Conservation (phyloP, 1,140 invertebrate species). For the Epicauta chinensis region DNA sequence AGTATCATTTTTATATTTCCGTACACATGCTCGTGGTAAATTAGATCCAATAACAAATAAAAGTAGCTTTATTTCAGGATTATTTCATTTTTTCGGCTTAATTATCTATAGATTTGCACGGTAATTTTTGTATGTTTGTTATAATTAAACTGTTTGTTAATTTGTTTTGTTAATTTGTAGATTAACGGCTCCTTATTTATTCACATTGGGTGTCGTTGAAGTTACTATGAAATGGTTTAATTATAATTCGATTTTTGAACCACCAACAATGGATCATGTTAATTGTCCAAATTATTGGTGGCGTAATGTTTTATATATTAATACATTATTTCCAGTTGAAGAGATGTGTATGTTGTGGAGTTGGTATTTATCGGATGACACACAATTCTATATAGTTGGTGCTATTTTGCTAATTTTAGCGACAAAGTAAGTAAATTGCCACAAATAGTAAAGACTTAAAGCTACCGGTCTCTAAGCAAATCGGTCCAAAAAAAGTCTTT, state of each 20-base stretch:
- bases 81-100: constrained; percentile 71
- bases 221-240: constrained; percentile 77
- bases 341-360: constrained; percentile 88
- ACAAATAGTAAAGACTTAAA: not conserved
- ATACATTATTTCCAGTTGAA: constrained; percentile 76
- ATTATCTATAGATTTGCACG: constrained; percentile 70
- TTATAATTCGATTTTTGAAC: constrained; percentile 73
- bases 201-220: constrained; percentile 71
- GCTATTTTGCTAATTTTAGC: constrained; percentile 71
- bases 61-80: constrained; percentile 60
- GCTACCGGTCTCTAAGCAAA: too few relatives aligned
- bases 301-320: constrained; percentile 78
- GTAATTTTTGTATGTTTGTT: constrained; percentile 33
- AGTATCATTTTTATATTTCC: constrained; percentile 77
- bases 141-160: not conserved
- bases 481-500: too few relatives aligned
- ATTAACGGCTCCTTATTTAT: constrained; percentile 77
- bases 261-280: constrained; percentile 69
- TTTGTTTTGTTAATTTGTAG: constrained; percentile 41
- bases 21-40: constrained; percentile 73
- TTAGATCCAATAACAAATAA: constrained; percentile 65
- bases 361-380: constrained; percentile 83
- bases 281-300: constrained; percentile 83
- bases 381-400: constrained; percentile 76
- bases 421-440: constrained; percentile 38